A percentile compares a stretch with the other conserved stretches of the same genome.
Conservation (phyloP, 2,113 vertebrate species). For the Alaudala cheleensis region DNA sequence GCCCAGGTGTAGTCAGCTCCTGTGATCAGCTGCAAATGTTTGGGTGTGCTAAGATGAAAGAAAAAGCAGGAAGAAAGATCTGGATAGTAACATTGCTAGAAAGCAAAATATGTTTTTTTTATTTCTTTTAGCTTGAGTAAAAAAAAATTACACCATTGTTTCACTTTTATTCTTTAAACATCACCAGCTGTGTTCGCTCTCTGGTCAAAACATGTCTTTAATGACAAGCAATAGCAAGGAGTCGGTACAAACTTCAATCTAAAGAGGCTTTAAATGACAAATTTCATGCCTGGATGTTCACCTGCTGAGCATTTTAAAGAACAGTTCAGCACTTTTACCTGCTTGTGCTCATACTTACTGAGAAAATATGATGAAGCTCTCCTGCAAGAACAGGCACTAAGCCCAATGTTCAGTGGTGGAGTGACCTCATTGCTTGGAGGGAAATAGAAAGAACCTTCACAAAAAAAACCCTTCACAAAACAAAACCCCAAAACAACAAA, state of each 20-base stretch:
- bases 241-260: background rate
- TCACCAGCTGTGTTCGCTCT: background rate
- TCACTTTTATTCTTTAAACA: background rate
- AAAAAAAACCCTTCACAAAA: no score
- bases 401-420: background rate
- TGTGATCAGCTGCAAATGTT: background rate
- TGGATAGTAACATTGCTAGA: background rate
- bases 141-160: background rate
- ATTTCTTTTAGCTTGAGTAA: background rate
- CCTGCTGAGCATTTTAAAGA: background rate
- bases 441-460: background rate
- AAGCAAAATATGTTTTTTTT: background rate
- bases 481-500: background rate
- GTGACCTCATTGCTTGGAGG: background rate
- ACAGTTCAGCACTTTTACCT: background rate
- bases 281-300: background rate
- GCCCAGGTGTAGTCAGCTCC: background rate
- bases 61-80: background rate
- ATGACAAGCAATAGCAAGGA: background rate
- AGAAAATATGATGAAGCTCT: accelerated
- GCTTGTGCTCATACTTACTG: background rate
- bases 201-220: background rate
- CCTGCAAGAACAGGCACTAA: background rate
- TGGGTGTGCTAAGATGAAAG: background rate
- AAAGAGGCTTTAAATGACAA: background rate